phyloP scores from a whole-genome alignment of 2,888 invertebrate genomes.

The Acronicta alni region DNA sequence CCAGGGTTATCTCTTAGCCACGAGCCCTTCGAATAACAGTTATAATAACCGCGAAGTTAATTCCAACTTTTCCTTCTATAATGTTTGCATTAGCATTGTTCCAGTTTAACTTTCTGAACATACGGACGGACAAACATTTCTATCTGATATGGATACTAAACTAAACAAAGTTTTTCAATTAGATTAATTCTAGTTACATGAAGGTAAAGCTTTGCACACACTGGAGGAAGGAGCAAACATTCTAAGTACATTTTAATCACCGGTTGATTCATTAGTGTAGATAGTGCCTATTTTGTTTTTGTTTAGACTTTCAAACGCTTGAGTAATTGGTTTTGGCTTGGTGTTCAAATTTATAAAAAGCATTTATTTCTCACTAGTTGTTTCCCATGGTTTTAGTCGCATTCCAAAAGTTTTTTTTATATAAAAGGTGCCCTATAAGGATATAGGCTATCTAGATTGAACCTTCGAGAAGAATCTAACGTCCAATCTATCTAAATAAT shows the following conservation, averaged over 20 bases:
- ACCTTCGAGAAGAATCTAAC: no score
- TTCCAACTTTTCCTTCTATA: constrained; percentile 4
- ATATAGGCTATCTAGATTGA: no score
- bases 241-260: constrained; percentile 14
- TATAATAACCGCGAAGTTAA: no score
- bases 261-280: constrained; percentile 1
- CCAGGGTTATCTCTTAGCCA: no score
- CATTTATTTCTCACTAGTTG: no score
- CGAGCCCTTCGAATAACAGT: no score
- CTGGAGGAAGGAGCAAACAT: constrained; percentile 5
- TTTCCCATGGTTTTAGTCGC: no score
- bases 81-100: constrained; percentile 11
- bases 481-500: no score
- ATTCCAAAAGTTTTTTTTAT: no score
- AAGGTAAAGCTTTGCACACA: constrained; percentile 7
- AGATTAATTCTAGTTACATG: constrained; percentile 26
- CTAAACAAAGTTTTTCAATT: constrained; percentile 32
- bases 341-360: no score
- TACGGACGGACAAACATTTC: constrained; percentile 12
- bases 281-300: background rate
- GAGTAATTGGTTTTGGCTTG: no score
- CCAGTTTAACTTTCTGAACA: constrained; percentile 8
- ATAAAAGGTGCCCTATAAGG: no score
- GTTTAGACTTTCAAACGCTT: background rate
- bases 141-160: constrained; percentile 11